These are phyloP conservation scores for Octonoba sinensis DNA, from an alignment of 2,888 invertebrate genomes.

Conservation along the genomic window DNA sequence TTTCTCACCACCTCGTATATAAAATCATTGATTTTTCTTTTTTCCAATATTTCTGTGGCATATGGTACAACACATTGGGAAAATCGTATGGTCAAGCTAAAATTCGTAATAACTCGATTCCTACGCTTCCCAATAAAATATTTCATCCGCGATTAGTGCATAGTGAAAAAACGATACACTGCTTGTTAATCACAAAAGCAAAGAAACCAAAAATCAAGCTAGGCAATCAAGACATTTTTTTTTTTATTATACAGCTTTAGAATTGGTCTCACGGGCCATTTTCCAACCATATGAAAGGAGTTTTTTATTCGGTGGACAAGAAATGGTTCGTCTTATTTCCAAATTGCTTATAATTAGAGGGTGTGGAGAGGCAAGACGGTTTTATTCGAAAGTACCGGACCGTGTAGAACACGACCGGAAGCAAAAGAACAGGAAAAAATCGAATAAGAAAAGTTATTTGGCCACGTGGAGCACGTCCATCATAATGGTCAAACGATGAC, in stretches of 20 bases:
- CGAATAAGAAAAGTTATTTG: constrained; percentile 30
- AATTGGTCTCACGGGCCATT: background rate
- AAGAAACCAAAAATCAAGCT: no score
- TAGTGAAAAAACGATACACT: no score
- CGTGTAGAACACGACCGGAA: constrained; percentile 43
- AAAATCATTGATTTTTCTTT: no score
- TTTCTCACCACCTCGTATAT: no score
- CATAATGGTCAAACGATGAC: constrained; percentile 48
- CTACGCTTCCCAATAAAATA: no score
- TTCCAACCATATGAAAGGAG: constrained; percentile 5
- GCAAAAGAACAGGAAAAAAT: constrained; percentile 14
- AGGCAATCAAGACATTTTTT: no score
- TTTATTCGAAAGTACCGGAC: constrained; percentile 42
- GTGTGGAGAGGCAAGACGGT: constrained; percentile 21
- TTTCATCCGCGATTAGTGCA: no score
- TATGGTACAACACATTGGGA: no score
- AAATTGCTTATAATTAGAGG: constrained; percentile 57
- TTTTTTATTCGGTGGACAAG: constrained; percentile 34
- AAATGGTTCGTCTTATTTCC: constrained; percentile 16
- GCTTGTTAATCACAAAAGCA: no score
- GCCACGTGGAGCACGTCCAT: constrained; percentile 54
- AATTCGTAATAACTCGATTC: no score
- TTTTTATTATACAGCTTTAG: background rate
- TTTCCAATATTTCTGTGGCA: no score
- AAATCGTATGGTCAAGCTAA: no score